phyloP scores from a whole-genome alignment of 1,140 invertebrate genomes.

The Euwallacea similis region DNA sequence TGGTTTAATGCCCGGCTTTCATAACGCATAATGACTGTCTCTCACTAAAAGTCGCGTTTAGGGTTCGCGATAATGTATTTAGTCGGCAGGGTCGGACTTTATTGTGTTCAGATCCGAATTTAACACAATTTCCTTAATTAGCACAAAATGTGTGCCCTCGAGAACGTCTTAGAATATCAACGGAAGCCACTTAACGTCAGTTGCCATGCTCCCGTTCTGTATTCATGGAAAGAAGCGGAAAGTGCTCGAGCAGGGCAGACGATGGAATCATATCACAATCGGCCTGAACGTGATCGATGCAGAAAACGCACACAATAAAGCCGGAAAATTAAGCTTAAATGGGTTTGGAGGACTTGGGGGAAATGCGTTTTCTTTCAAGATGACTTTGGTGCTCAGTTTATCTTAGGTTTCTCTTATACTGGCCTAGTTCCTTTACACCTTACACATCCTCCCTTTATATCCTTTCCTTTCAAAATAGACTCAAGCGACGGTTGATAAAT shows the following conservation, averaged over 20 bases:
- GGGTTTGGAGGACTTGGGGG: slow-evolving; percentile 5
- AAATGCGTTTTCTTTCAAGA: slow-evolving; percentile 11
- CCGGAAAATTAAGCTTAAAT: slow-evolving; percentile 24
- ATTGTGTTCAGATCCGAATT: not conserved
- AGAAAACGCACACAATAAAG: slow-evolving; percentile 15
- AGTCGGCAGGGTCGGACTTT: not conserved
- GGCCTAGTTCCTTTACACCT: no score
- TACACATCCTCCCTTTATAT: no score
- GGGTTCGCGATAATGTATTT: slow-evolving; percentile 10
- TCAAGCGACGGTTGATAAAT: no score
- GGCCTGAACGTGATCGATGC: slow-evolving; percentile 21
- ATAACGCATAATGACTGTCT: slow-evolving; percentile 10
- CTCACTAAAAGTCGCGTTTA: not conserved
- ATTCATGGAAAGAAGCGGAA: slow-evolving; percentile 26
- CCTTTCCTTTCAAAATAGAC: no score
- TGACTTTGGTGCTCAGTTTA: no score
- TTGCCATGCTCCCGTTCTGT: slow-evolving; percentile 16
- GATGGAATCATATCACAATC: slow-evolving; percentile 27
- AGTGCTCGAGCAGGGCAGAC: slow-evolving; percentile 13
- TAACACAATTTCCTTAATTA: not conserved
- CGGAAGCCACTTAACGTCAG: slow-evolving; percentile 28
- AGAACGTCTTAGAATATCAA: slow-evolving; percentile 13
- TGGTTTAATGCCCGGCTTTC: slow-evolving; percentile 11
- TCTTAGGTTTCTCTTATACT: no score
- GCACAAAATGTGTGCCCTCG: not conserved